Percentiles rank a stretch among this genome's conserved stretches.
Evolutionary conservation across 2,113 vertebrate genomes (phyloP).

Genomic region (Electrona antarctica): DNA sequence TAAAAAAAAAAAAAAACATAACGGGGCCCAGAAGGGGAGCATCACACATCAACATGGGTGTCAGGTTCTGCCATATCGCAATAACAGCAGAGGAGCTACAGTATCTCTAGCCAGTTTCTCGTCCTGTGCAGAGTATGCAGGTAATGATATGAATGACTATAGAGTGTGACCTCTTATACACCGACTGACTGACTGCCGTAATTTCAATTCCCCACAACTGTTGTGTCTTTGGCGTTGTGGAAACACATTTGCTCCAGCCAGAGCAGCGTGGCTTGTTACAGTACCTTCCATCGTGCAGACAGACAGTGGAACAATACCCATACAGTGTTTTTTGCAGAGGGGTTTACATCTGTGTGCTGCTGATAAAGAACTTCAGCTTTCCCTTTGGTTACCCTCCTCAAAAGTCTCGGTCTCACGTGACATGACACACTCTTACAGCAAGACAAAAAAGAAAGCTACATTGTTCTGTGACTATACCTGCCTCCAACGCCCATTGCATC

Average conservation of each 20-base stretch:
- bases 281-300: neutral
- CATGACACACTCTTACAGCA: neutral
- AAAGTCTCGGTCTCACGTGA: neutral
- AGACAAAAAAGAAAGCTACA: too few species aligned
- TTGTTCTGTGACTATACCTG: neutral
- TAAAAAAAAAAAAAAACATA: neutral
- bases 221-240: neutral
- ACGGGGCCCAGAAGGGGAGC: neutral
- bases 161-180: neutral
- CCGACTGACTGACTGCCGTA: neutral
- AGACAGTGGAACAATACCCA: neutral
- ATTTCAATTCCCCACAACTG: neutral
- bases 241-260: neutral
- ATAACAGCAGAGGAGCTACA: constrained; percentile 16
- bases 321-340: neutral
- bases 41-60: constrained; percentile 1
- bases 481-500: neutral
- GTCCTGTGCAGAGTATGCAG: constrained; percentile 12
- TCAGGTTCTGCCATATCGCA: neutral
- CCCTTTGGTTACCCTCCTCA: neutral
- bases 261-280: neutral
- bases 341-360: neutral
- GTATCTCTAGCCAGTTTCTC: constrained; percentile 17
- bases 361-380: neutral
- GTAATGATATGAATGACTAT: constrained; percentile 3